A percentile compares a stretch with the other conserved stretches of the same genome.
phyloP scores from a whole-genome alignment of 2,888 invertebrate genomes.

The Nemurella pictetii region DNA sequence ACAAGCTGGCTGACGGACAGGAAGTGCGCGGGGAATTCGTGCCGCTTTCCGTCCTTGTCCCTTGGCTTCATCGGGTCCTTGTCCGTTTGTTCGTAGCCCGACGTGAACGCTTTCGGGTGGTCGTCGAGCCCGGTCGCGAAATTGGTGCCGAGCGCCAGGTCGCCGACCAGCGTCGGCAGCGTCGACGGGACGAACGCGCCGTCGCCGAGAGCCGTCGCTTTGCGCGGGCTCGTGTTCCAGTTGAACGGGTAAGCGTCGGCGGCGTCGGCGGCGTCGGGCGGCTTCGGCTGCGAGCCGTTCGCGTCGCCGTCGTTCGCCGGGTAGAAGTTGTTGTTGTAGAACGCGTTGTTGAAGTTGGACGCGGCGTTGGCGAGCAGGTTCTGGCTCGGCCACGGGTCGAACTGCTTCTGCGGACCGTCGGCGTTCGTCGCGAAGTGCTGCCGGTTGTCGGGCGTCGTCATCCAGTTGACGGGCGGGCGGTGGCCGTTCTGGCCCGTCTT shows the following conservation, averaged over 20 bases:
- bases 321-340: slow-evolving; percentile 18
- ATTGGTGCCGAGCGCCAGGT: slow-evolving; percentile 57
- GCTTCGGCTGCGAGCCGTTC: background rate
- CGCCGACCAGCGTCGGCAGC: slow-evolving; percentile 63
- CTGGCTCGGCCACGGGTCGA: background rate
- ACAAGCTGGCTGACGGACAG: slow-evolving; percentile 67
- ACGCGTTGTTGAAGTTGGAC: slow-evolving; percentile 2
- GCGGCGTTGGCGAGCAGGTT: background rate
- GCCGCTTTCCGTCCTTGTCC: slow-evolving; percentile 18
- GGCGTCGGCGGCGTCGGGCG: background rate
- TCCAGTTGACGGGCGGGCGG: slow-evolving; percentile 62
- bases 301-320: background rate
- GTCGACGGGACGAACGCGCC: slow-evolving; percentile 57
- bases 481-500: background rate
- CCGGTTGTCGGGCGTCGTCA: slow-evolving; percentile 60
- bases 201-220: background rate
- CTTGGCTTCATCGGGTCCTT: slow-evolving; percentile 2
- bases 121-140: slow-evolving; percentile 14
- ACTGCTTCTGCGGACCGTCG: slow-evolving; percentile 1
- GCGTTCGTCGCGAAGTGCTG: background rate
- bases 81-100: slow-evolving; percentile 11
- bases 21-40: slow-evolving; percentile 52
- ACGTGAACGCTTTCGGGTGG: background rate
- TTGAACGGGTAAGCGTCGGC: slow-evolving; percentile 4
- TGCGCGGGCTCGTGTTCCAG: slow-evolving; percentile 11